Base-by-base conservation (phyloP, 2,113 vertebrate species). In the Trichomycterus rosablanca region DNA sequence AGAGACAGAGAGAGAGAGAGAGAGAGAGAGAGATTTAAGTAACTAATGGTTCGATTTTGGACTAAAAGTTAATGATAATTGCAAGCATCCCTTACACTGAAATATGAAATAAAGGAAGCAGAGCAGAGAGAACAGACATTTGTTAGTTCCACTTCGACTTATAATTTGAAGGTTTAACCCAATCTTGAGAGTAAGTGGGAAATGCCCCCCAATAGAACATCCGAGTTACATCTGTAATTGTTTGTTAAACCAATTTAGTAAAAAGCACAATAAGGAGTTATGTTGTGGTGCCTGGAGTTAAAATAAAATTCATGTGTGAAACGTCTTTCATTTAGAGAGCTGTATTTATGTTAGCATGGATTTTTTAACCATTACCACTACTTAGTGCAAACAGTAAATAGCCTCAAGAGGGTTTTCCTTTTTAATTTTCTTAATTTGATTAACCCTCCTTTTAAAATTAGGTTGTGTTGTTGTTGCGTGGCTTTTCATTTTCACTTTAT, bases 1-100 rank as follows among this genome's bases (percentile, higher is more conserved):
- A 49, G 34, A 66, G 16, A 22, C 34, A 58, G 14, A 45, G 39
- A 44, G 37, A 20, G 22, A 67, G 46, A 45, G 39, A 53, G 26
- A 60, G 53, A 72, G 39, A 28, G 48, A 67, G 30, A 73, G 77
- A 71, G 75, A 79, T 76, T 30, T 60, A 76, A 73, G 79, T 77
- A 42, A 18, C 42, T 71, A 65, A 74, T 74, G 71, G 65, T 53
- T 54, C 64, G 56, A 56, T 34, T 52, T 68, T 57, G 52, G 49
- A 67, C 39, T 35, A 46, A 48, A 57, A 65, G 59, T 58, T 67
- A 59, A 74, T 70, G 73, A 71, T 71, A 62, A 74, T 74, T 61
- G 66, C 46, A 44, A 64, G 65, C 60, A 46, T 37, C 65, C 66
- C 66, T 65, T 66, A 62, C 69, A 68, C 52, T 62, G 66, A 66